Conservation (phyloP, 1,140 invertebrate genomes). For the Oscheius sp. region DNA sequence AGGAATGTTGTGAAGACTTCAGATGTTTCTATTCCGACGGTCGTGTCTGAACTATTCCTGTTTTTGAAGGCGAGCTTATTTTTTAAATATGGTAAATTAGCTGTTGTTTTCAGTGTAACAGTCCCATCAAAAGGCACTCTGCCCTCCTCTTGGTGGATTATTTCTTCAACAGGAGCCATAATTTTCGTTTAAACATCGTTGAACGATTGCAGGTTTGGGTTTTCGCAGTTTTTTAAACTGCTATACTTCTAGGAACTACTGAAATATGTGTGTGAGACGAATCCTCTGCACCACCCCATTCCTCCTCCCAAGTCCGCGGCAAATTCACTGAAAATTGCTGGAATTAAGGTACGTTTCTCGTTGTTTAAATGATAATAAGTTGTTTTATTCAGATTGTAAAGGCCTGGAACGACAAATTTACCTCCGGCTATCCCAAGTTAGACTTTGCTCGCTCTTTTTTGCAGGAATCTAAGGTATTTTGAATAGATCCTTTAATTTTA, state of each 20-base stretch:
- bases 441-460: neutral
- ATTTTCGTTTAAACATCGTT: neutral
- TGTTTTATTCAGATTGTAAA: neutral
- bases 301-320: neutral
- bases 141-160: neutral
- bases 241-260: neutral
- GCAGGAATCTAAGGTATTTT: neutral
- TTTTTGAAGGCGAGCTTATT: neutral
- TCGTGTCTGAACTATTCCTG: neutral
- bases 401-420: slow-evolving; percentile 13
- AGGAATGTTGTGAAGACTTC: neutral
- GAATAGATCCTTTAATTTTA: neutral
- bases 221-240: neutral
- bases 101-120: neutral
- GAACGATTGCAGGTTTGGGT: neutral
- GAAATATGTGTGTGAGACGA: slow-evolving; percentile 1
- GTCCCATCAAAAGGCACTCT: neutral
- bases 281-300: neutral
- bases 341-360: neutral
- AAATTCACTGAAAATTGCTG: neutral
- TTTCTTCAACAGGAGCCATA: neutral
- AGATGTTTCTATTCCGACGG: neutral
- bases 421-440: neutral
- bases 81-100: neutral
- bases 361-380: neutral